Evolutionary conservation across 2,113 vertebrate genomes (phyloP), one percentile per base, ranked within the genome.

Genomic region (Mungos mungo): DNA sequence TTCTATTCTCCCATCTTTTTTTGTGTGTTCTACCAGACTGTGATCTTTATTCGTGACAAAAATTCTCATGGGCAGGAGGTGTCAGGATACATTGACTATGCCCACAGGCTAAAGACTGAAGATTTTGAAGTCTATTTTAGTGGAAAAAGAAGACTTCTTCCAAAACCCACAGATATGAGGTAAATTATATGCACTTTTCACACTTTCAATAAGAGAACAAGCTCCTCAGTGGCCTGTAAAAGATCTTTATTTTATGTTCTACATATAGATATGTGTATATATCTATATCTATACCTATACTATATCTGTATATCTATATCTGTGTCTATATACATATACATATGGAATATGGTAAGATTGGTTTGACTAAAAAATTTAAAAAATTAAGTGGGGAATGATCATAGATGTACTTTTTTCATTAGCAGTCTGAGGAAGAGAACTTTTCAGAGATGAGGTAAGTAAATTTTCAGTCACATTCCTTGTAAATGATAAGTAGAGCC

Each of bases 71-170:
- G 98, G 95, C 99, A 99, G 97, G 99, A 99, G 98, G 98, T 99
- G 84, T 99, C 99, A 95, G 99, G 99, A 23, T 99, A 99, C 97
- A 99, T 99, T 31, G 99, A 99, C 98, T 99, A 99, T 81, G 98
- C 99, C 92, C 99, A 99, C 98, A 99, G 99, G 97, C 99, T 99
- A 81, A 99, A 99, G 94, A 98, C 85, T 29, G 99, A 99, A 97
- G 99, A 99, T 96, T 99, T 99, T 96, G 99, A 99, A 98, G 97
- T 98, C 41, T 99, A 99, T 98, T 99, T 99, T 98, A 99, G 33
- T 29, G 99, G 99, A 86, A 99, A 99, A 98, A 99, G 98, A 97
- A 99, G 96, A 86, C 98, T 99, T 72, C 95, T 99, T 97, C 99
- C 99, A 98, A 98, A 92, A 88, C 97, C 97, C 92, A 98, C 98